These are phyloP conservation scores for Phaenicophaeus curvirostris DNA, from an alignment of 2,797 vertebrate genomes.

Conservation along the genomic window DNA sequence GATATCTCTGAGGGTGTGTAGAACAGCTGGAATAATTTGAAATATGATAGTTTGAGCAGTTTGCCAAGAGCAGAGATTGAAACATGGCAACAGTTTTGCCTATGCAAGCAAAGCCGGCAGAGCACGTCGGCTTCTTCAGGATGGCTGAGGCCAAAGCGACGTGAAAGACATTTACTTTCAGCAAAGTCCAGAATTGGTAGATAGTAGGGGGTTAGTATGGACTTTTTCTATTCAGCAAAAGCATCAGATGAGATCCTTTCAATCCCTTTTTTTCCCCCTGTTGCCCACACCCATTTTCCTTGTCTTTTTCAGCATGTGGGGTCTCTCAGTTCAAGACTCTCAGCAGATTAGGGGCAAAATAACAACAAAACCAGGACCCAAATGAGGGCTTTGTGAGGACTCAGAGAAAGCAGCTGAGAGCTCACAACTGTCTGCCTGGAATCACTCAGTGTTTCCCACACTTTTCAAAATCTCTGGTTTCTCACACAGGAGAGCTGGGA, in stretches of 20 bases:
- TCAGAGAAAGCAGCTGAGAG: not conserved
- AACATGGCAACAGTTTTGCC: not conserved
- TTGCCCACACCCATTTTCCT: not conserved
- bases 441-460: not conserved
- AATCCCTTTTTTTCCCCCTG: not conserved
- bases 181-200: not conserved
- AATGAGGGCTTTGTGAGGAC: not conserved
- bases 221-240: not conserved
- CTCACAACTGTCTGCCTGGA: not conserved
- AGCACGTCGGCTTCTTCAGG: not conserved
- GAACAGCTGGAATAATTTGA: conserved; percentile 30
- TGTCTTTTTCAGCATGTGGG: not conserved
- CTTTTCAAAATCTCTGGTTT: not conserved
- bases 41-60: not conserved
- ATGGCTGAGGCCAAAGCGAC: not conserved
- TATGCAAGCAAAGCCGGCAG: not conserved
- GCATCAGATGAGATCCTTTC: not conserved
- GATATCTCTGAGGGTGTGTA: conserved; percentile 17
- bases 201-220: not conserved
- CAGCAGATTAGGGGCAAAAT: not conserved
- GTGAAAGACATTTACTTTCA: not conserved
- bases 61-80: not conserved
- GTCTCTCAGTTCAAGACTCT: not conserved
- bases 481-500: not conserved
- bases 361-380: not conserved